Conservation (phyloP, 2,888 invertebrate species). For the Dolichomitus sp. region DNA sequence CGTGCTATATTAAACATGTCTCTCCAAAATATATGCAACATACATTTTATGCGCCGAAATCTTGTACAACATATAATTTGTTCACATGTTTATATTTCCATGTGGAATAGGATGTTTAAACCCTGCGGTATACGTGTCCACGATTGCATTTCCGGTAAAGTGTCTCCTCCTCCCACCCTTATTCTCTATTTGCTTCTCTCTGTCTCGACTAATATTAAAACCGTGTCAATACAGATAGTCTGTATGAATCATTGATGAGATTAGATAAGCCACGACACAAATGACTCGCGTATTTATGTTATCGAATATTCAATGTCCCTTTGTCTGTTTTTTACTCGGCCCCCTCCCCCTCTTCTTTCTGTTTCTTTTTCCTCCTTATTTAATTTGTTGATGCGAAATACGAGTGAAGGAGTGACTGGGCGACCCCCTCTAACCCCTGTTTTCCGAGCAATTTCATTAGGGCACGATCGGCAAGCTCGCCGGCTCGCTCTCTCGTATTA, state of each 20-base stretch:
- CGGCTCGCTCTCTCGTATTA: constrained; percentile 70
- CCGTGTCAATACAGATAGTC: constrained; percentile 7
- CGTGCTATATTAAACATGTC: no score
- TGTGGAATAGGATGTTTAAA: no score
- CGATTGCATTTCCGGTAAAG: no score
- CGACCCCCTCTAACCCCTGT: constrained; percentile 66
- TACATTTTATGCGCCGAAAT: no score
- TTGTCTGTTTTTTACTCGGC: not conserved
- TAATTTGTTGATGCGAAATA: constrained; percentile 64
- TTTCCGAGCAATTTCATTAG: constrained; percentile 82
- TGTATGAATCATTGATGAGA: constrained; percentile 7
- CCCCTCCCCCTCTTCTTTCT: constrained; percentile 10
- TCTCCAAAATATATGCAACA: no score
- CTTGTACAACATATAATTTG: no score
- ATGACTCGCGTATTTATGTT: constrained; percentile 19
- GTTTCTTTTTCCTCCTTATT: constrained; percentile 43
- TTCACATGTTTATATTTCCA: no score
- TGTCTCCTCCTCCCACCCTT: no score
- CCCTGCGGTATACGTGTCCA: no score
- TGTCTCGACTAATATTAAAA: constrained; percentile 12
- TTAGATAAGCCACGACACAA: constrained; percentile 13
- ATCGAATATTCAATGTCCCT: constrained; percentile 50
- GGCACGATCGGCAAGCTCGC: constrained; percentile 73
- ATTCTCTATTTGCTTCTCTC: constrained; percentile 1
- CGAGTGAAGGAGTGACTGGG: not conserved